Percentiles rank a stretch among this genome's conserved stretches.
Conservation (phyloP, 2,113 vertebrate species). For the Centropristis striata region DNA sequence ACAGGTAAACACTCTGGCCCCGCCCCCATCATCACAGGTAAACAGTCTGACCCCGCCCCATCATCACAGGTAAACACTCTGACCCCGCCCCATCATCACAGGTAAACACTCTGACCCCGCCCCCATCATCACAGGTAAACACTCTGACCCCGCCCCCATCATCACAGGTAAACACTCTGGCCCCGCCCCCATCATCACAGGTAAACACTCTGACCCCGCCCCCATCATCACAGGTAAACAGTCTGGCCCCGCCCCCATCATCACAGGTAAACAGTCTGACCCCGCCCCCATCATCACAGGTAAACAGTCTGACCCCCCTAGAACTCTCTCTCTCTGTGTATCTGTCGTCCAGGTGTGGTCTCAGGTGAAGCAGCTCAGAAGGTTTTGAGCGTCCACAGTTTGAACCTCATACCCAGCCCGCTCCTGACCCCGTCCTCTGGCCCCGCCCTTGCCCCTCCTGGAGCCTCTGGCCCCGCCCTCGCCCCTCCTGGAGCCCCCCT, state of each 20-base stretch:
- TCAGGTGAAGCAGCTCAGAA: conserved; percentile 73
- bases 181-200: too few relatives aligned
- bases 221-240: too few relatives aligned
- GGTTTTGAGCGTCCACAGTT: conserved; percentile 56
- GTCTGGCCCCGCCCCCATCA: conserved; percentile 54
- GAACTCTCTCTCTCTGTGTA: neutral
- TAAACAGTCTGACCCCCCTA: too few relatives aligned
- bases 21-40: too few relatives aligned
- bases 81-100: conserved; percentile 68
- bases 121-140: too few relatives aligned
- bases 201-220: too few relatives aligned
- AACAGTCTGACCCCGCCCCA: too few relatives aligned
- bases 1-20: conserved; percentile 39
- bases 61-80: too few relatives aligned
- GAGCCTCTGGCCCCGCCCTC: neutral
- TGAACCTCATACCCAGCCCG: conserved; percentile 2
- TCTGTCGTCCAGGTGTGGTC: conserved; percentile 65
- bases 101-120: conserved; percentile 7
- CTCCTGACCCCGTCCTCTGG: neutral
- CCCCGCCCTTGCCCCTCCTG: neutral
- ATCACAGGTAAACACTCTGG: conserved; percentile 58
- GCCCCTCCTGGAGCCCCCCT: neutral
- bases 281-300: too few relatives aligned
- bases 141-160: conserved; percentile 39
- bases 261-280: conserved; percentile 53